phyloP scores from a whole-genome alignment of 35 echinoderm and acorn worm species.

The Diadema setosum region DNA sequence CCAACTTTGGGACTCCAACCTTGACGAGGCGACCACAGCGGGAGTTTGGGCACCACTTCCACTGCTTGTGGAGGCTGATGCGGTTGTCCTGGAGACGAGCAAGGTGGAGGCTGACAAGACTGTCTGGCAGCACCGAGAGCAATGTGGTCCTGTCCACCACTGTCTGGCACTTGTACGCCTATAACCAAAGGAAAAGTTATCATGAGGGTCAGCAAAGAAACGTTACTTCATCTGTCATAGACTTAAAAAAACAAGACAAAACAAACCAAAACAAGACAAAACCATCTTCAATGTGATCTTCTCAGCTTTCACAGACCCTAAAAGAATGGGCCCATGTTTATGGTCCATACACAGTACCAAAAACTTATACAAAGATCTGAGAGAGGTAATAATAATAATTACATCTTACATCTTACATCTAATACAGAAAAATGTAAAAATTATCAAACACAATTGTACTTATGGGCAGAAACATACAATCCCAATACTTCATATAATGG shows the following conservation, averaged over 20 bases:
- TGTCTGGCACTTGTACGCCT: conserved; percentile 57
- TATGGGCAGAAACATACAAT: no score
- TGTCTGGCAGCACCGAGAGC: conserved; percentile 39
- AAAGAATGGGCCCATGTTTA: background rate
- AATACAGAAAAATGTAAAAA: no score
- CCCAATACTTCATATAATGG: no score
- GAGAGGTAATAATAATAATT: no score
- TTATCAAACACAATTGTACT: no score
- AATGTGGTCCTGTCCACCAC: conserved; percentile 32
- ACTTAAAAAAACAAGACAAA: background rate
- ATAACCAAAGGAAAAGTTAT: background rate
- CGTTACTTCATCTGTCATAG: background rate
- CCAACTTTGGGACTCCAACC: background rate
- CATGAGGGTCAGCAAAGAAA: background rate
- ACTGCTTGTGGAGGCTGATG: background rate
- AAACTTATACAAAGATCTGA: no score
- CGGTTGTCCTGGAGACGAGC: conserved; percentile 7
- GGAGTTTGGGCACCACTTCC: conserved; percentile 73
- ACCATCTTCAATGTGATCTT: background rate
- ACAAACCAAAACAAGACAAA: background rate
- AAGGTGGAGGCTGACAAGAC: conserved; percentile 4
- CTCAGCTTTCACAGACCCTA: background rate
- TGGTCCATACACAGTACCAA: no score
- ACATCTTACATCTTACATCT: no score
- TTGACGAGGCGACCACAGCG: conserved; percentile 44